Evolutionary conservation across 2,888 invertebrate species (phyloP).

Genomic region (Protophormia terraenovae): DNA sequence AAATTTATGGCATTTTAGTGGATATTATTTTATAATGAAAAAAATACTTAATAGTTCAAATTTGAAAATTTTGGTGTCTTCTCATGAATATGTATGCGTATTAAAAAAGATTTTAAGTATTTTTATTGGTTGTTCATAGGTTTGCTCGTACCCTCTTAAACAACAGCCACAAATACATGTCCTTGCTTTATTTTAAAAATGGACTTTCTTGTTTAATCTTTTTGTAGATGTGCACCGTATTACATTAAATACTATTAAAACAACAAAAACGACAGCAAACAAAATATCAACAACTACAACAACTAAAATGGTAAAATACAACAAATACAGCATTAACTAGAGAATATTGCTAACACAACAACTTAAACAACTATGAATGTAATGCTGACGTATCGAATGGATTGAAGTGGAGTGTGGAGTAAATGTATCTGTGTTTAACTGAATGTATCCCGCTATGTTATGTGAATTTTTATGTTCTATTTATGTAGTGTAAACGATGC

Average conservation of each 20-base stretch:
- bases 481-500: constrained; percentile 82
- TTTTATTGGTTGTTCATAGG: constrained; percentile 40
- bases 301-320: constrained; percentile 13
- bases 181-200: constrained; percentile 10
- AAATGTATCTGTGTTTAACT: background rate
- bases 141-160: background rate
- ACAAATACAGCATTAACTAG: constrained; percentile 13
- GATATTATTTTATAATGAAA: too few relatives aligned
- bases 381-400: background rate
- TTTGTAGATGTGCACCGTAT: background rate
- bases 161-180: constrained; percentile 2
- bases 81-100: too few relatives aligned
- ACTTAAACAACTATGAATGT: background rate
- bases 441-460: constrained; percentile 72
- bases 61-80: too few relatives aligned
- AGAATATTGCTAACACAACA: background rate
- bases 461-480: constrained; percentile 81
- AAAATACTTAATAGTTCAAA: constrained; percentile 76
- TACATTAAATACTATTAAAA: constrained; percentile 11
- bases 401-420: background rate
- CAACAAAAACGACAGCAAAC: constrained; percentile 1
- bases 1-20: too few relatives aligned
- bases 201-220: background rate
- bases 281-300: background rate
- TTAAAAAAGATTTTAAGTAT: constrained; percentile 10